Evolutionary conservation across 2,888 invertebrate species (phyloP).

Genomic region (Diplazon laetatorius): DNA sequence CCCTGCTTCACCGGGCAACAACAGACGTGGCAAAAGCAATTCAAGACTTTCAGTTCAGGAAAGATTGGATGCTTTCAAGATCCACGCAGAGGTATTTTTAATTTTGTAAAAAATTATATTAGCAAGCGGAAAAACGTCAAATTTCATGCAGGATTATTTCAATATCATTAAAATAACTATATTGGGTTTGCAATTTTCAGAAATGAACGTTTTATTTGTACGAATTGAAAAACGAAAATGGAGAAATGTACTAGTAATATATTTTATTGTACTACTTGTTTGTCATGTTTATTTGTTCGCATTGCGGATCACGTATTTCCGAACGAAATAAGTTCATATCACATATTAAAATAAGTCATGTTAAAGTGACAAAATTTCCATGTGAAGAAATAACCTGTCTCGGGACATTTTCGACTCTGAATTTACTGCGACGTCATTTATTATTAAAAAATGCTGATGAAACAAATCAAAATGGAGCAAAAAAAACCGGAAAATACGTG

Average conservation of each 20-base stretch:
- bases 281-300: not conserved
- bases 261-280: not conserved
- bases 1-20: conserved; percentile 7
- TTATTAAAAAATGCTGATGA: not conserved
- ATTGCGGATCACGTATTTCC: not conserved
- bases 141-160: no score
- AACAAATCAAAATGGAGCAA: not conserved
- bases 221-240: no score
- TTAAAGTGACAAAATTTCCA: not conserved
- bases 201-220: no score
- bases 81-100: conserved; percentile 26
- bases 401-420: not conserved
- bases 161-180: no score
- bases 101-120: not conserved
- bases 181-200: no score
- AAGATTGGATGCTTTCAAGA: conserved; percentile 40
- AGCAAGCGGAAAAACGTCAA: not conserved
- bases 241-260: not conserved
- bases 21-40: not conserved
- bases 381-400: conserved; percentile 13
- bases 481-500: not conserved
- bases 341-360: conserved; percentile 21
- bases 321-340: not conserved
- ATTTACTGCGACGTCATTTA: conserved; percentile 13
- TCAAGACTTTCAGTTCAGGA: conserved; percentile 10